Evolutionary conservation across 2,797 vertebrate species (phyloP), one percentile per base, ranked within the genome.

Genomic region (Gymnocypris eckloni): DNA sequence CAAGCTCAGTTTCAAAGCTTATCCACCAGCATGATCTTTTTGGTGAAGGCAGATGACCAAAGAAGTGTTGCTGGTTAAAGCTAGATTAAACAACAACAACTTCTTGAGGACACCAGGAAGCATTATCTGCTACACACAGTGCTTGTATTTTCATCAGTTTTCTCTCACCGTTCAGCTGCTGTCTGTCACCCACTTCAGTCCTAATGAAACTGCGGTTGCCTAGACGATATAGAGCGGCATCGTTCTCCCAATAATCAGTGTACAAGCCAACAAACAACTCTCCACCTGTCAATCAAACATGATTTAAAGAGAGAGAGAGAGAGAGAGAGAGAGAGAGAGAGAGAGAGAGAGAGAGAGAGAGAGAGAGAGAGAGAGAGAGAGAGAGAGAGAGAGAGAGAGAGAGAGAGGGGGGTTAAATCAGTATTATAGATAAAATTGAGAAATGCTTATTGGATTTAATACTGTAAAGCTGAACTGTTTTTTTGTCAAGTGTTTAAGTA

Each of bases 221-320:
- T 25, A 95, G 92, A 82, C 97, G 95, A 91, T 97, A 98, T 48
- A 99, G 71, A 2, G 97, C 97, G 0, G 97, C 97, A 1, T 99
- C 98, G 33, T 98, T 96, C 87, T 97, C 97, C 98, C 98, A 99
- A 92, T 98, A 99, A 92, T 99, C 98, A 0, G 96, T 98, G 91
- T 98, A 98, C 48, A 99, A 95, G 9, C 97, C 97, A 6, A 97
- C 90, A 70, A 97, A 99, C 79, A 99, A 93, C 81, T 98, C 97
- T 33, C 95, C 96, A 88, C 96, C 98, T 99, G 86, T 76, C 39
- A 79, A 77, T 54, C 52, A 78, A 39, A 82, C 64, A 59, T 25
- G 76, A 61, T 56, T 39, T 22, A 37, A 2, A 6, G 28, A 52
- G 45, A 70, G 41, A 50, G 56, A 54, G 41, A 50, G 16, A 70